A percentile compares a stretch with the other conserved stretches of the same genome.
These are phyloP conservation scores for Ylistrum balloti DNA, from an alignment of 1,140 invertebrate species.

Conservation along the genomic window DNA sequence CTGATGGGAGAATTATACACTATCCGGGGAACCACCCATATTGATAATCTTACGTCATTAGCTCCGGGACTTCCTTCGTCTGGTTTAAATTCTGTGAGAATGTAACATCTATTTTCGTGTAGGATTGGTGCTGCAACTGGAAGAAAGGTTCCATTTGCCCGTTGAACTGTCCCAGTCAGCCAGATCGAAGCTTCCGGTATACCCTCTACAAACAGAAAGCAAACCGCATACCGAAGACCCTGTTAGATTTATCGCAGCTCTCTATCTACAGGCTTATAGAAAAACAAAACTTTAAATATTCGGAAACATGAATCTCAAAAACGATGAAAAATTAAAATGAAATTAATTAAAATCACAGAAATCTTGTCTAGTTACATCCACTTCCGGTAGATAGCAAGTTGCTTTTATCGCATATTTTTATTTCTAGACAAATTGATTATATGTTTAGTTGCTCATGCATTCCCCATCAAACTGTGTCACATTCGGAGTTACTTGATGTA, in stretches of 20 bases:
- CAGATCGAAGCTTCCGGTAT: slow-evolving; percentile 61
- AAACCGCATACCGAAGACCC: too few species aligned
- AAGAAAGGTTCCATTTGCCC: slow-evolving; percentile 68
- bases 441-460: not conserved
- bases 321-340: too few species aligned
- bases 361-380: too few species aligned
- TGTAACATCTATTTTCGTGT: slow-evolving; percentile 66
- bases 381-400: too few species aligned
- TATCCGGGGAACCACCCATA: too few species aligned
- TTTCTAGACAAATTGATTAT: too few species aligned
- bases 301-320: not conserved
- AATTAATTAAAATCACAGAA: too few species aligned
- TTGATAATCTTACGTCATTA: slow-evolving; percentile 56
- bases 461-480: not conserved
- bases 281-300: too few species aligned
- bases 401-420: too few species aligned
- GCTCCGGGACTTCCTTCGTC: slow-evolving; percentile 47
- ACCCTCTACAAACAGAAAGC: slow-evolving; percentile 62
- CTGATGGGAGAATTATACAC: too few species aligned
- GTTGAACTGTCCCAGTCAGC: slow-evolving; percentile 61
- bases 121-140: slow-evolving; percentile 67
- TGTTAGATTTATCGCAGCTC: too few species aligned
- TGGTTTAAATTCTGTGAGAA: slow-evolving; percentile 70
- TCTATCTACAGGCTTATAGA: too few species aligned
- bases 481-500: not conserved